Conservation (phyloP, 2,113 vertebrate species). For the Nesogale talazaci region DNA sequence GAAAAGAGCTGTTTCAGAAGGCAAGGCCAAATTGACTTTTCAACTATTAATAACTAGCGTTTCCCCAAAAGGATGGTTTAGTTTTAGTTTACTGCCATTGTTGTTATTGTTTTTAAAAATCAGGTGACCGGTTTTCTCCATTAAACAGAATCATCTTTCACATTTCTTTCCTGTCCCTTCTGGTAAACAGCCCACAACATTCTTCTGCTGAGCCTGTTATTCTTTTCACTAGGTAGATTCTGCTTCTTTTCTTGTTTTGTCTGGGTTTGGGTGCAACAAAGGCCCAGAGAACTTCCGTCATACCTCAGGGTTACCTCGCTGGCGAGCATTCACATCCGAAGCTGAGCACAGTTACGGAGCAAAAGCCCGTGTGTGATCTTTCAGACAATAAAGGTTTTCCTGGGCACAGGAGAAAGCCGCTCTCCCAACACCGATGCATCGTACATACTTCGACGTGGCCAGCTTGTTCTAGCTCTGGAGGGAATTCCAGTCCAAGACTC, state of each 20-base stretch:
- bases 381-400: not conserved
- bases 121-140: conserved; percentile 30
- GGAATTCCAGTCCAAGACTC: not conserved
- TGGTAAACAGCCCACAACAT: conserved; percentile 38
- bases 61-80: conserved; percentile 40
- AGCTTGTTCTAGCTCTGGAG: not conserved
- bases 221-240: not conserved
- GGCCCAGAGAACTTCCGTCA: not conserved
- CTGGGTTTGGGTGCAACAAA: not conserved
- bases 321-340: not conserved
- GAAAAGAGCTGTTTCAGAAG: conserved; percentile 54
- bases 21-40: conserved; percentile 63
- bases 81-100: conserved; percentile 11
- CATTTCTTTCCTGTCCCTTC: conserved; percentile 47
- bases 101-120: not conserved
- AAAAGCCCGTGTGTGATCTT: not conserved
- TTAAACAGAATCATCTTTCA: conserved; percentile 21
- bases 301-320: not conserved
- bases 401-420: not conserved
- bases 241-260: not conserved
- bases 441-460: not conserved
- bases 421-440: not conserved
- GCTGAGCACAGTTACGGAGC: not conserved
- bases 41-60: conserved; percentile 71
- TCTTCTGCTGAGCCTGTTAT: conserved; percentile 31